Base-by-base conservation (phyloP, 2,797 vertebrate genomes). In the Peromyscus eremicus region DNA sequence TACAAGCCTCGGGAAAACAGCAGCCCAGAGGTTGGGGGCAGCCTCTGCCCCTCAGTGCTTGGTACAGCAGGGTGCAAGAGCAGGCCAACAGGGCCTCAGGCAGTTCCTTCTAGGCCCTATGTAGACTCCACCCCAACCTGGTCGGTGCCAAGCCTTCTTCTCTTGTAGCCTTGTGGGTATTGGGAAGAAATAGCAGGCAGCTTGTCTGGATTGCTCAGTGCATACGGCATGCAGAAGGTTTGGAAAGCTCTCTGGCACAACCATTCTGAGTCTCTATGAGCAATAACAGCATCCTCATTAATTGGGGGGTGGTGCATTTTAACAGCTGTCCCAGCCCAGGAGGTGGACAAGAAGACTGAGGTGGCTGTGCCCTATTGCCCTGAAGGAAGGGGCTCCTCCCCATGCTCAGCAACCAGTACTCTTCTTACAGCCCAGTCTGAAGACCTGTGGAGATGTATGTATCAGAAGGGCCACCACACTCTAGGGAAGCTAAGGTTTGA, bases 61-160 rank as follows among this genome's bases (percentile, higher is more conserved):
- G 94, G 95, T 91, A 7, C 13, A 27, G 0, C 12, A 6, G 34
- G 57, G 37, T 32, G 27, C 55, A 73, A 57, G 34, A 13, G 37
- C 46, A 93, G 71, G 85, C 80, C 71, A 82, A 3, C 60, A 5
- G 68, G 75, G 29, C 79, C 68, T 73, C 5, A 62, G 71, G 73
- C 86, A 87, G 94, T 73, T 66, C 89, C 95, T 84, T n/a, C 32
- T 23, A 43, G 79, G 87, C 91, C 79, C 57, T 11, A 25, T 14
- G 70, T 86, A 79, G 85, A 75, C 55, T 75, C 73, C 73, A 79
- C 73, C 46, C 93, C 40, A 46, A 37, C 2, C 9, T 19, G 0
- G 0, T 2, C 9, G 23, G 79, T 93, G 93, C 94, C 97, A 97
- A 88, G 84, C 92, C 96, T 94, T 97, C 97, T 94, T 97, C 96